These are phyloP conservation scores for Drosophila helvetica DNA, from an alignment of 2,888 invertebrate genomes.

Conservation along the genomic window DNA sequence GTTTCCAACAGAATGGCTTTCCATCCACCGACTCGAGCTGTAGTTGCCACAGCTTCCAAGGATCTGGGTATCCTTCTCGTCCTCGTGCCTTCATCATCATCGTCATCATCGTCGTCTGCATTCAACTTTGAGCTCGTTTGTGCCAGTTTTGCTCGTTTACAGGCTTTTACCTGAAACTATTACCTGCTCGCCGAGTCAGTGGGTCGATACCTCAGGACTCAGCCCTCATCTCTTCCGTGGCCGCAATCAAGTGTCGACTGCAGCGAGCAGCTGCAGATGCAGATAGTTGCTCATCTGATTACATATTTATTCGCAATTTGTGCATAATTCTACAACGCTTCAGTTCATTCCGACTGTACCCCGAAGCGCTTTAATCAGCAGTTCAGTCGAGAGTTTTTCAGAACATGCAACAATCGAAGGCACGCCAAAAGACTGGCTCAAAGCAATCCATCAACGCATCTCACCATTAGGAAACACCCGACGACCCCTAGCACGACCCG, in stretches of 20 bases:
- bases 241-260: constrained; percentile 74
- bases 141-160: constrained; percentile 79
- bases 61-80: constrained; percentile 43
- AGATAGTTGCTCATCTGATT: constrained; percentile 73
- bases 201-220: constrained; percentile 29
- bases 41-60: constrained; percentile 72
- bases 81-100: neutral
- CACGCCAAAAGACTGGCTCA: constrained; percentile 31
- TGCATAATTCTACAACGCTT: constrained; percentile 69
- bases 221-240: constrained; percentile 43
- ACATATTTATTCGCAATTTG: constrained; percentile 78
- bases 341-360: constrained; percentile 12
- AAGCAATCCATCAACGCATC: constrained; percentile 68
- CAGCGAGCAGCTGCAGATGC: constrained; percentile 59
- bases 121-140: constrained; percentile 73
- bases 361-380: constrained; percentile 59
- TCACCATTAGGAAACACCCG: constrained; percentile 4
- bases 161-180: constrained; percentile 80
- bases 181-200: constrained; percentile 70
- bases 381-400: constrained; percentile 31
- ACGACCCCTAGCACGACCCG: neutral
- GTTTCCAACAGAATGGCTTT: constrained; percentile 77
- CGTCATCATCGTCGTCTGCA: constrained; percentile 30
- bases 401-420: constrained; percentile 16
- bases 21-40: constrained; percentile 66